Evolutionary conservation across 2,113 vertebrate species (phyloP).

Genomic region (Ageneiosus marmoratus): DNA sequence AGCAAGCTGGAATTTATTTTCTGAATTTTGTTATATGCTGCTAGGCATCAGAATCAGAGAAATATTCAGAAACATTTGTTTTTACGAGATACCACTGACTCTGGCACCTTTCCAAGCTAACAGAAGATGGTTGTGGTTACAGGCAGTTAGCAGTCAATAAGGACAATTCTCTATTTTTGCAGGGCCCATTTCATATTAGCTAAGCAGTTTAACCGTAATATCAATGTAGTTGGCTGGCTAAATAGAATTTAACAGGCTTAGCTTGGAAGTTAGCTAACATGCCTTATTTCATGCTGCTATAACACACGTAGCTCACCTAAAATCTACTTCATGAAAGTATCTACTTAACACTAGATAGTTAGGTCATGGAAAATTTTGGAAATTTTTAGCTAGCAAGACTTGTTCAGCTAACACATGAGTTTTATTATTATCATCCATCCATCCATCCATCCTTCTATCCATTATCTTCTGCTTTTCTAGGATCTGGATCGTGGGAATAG

Average conservation of each 20-base stretch:
- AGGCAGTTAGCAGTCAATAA: too few species aligned
- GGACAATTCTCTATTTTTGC: not conserved
- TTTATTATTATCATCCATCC: too few species aligned
- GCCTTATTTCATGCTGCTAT: not conserved
- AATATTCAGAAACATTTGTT: not conserved
- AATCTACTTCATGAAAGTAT: not conserved
- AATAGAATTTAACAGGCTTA: not conserved
- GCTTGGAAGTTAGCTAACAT: not conserved
- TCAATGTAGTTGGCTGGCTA: not conserved
- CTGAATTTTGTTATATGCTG: not conserved
- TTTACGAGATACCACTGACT: not conserved
- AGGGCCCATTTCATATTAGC: not conserved
- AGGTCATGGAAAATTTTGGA: not conserved
- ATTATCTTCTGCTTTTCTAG: too few species aligned
- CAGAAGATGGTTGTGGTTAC: not conserved
- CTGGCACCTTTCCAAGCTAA: not conserved
- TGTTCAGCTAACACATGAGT: not conserved
- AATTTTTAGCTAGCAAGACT: not conserved
- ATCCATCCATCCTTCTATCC: too few species aligned
- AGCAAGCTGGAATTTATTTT: not conserved
- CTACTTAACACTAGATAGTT: not conserved
- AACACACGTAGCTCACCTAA: not conserved
- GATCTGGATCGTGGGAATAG: too few species aligned
- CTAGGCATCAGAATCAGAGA: not conserved
- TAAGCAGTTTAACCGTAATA: not conserved